Conservation (phyloP, 2,113 vertebrate genomes). For the Crotophaga sulcirostris region DNA sequence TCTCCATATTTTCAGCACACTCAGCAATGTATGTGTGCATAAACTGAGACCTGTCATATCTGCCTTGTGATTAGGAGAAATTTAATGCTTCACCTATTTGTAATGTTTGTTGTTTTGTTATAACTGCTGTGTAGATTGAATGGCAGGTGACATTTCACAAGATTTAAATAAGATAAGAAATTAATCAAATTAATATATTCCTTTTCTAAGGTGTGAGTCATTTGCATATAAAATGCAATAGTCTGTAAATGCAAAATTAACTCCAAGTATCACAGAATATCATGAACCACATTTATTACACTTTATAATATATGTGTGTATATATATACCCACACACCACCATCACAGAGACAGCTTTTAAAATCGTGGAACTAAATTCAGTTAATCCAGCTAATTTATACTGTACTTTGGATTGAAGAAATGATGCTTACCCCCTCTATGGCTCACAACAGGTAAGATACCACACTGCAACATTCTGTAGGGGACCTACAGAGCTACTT, state of each 20-base stretch:
- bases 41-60: constrained; percentile 63
- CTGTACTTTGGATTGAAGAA: not conserved
- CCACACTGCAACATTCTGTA: not conserved
- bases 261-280: constrained; percentile 49
- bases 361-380: not conserved
- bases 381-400: constrained; percentile 7
- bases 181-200: constrained; percentile 77
- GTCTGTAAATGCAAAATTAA: constrained; percentile 70
- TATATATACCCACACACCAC: not conserved
- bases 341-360: not conserved
- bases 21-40: constrained; percentile 48
- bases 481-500: not conserved
- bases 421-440: not conserved
- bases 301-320: not conserved
- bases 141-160: constrained; percentile 79
- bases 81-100: constrained; percentile 65
- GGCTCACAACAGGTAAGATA: not conserved
- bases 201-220: constrained; percentile 66
- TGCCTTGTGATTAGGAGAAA: constrained; percentile 66
- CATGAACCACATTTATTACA: constrained; percentile 27
- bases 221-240: constrained; percentile 76
- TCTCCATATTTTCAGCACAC: constrained; percentile 33
- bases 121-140: constrained; percentile 67
- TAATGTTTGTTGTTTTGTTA: constrained; percentile 65
- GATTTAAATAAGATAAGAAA: constrained; percentile 74